phyloP scores from a whole-genome alignment of 2,888 invertebrate species.

The Orchesella flavescens region DNA sequence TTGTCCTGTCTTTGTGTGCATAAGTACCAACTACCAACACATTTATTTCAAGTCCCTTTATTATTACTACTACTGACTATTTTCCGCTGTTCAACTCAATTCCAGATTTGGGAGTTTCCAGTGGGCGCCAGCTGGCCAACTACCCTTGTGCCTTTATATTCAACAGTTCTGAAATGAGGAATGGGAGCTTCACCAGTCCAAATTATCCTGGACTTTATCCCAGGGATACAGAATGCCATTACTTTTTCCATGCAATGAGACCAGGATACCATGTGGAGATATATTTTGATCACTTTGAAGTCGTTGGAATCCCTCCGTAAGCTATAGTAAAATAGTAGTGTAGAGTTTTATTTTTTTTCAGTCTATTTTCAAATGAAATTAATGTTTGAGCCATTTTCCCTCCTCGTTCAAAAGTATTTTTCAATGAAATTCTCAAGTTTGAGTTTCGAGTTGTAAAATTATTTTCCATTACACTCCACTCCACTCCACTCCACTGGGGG shows the following conservation, averaged over 20 bases:
- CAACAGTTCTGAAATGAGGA: conserved; percentile 78
- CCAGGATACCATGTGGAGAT: conserved; percentile 85
- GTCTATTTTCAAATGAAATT: conserved; percentile 19
- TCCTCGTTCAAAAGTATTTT: no score
- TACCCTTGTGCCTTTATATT: conserved; percentile 91
- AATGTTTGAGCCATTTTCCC: no score
- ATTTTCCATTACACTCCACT: no score
- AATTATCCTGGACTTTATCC: conserved; percentile 94
- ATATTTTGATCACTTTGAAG: conserved; percentile 91
- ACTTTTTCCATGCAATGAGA: conserved; percentile 87
- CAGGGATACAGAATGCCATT: conserved; percentile 90
- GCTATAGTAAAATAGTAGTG: conserved; percentile 74
- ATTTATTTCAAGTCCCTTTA: not conserved
- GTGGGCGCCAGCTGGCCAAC: conserved; percentile 75
- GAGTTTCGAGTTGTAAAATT: no score
- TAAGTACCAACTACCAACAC: not conserved
- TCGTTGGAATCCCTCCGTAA: conserved; percentile 86
- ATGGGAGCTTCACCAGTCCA: conserved; percentile 78
- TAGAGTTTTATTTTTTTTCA: not conserved
- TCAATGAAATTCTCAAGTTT: no score
- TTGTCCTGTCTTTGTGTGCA: not conserved
- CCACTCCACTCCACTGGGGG: no score
- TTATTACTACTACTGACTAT: not conserved
- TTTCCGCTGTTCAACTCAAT: no score
- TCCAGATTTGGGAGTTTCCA: conserved; percentile 52